These are phyloP conservation scores for Hypena proboscidalis DNA, from an alignment of 2,888 invertebrate genomes.

Conservation along the genomic window DNA sequence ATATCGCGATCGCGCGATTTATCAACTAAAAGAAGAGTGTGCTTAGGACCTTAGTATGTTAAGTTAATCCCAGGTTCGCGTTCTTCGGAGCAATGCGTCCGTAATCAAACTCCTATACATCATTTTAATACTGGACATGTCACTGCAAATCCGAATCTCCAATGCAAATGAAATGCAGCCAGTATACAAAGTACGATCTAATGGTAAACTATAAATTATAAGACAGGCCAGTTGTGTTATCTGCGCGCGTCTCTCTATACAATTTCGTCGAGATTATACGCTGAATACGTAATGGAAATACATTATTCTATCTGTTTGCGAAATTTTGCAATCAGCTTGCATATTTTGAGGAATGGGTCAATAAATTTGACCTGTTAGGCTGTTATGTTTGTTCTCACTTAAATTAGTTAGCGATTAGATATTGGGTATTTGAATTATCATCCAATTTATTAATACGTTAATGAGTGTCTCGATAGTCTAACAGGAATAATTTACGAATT, in stretches of 20 bases:
- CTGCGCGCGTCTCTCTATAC: slow-evolving; percentile 69
- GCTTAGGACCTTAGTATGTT: too few relatives aligned
- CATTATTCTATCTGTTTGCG: slow-evolving; percentile 60
- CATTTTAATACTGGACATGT: slow-evolving; percentile 82
- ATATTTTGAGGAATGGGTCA: slow-evolving; percentile 5
- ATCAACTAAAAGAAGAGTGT: too few relatives aligned
- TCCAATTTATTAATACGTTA: too few relatives aligned
- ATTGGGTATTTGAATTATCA: too few relatives aligned
- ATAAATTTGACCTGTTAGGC: slow-evolving; percentile 7
- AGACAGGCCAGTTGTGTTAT: slow-evolving; percentile 74
- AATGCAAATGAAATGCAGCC: slow-evolving; percentile 80
- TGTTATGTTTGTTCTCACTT: too few relatives aligned
- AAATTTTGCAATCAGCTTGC: slow-evolving; percentile 22
- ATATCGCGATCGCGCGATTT: too few relatives aligned
- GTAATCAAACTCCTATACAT: slow-evolving; percentile 79
- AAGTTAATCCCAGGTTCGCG: slow-evolving; percentile 34
- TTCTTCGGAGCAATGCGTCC: slow-evolving; percentile 29
- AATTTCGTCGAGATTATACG: slow-evolving; percentile 78
- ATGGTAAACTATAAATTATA: slow-evolving; percentile 79
- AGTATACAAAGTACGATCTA: slow-evolving; percentile 70
- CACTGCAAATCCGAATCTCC: slow-evolving; percentile 80
- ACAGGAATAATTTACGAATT: too few relatives aligned
- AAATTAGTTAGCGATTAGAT: too few relatives aligned
- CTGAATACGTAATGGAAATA: slow-evolving; percentile 74
- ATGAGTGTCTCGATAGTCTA: too few relatives aligned